Evolutionary conservation across 2,888 invertebrate species (phyloP), one percentile per base, ranked within the genome.

Genomic region (Cryptus armator): DNA sequence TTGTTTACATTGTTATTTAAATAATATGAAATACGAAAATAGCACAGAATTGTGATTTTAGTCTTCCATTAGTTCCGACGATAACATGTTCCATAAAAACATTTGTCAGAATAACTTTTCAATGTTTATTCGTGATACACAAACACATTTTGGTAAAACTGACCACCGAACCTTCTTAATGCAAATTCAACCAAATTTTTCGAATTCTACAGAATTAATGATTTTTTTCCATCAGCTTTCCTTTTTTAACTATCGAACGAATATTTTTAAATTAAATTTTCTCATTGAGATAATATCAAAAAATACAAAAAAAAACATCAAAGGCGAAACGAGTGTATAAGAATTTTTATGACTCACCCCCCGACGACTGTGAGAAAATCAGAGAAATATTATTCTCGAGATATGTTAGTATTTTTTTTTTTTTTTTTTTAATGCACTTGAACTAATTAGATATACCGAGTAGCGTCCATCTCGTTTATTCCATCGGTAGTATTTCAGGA

Each of bases 401-500:
- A 70, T 37, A 85, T 75, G 51, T 84, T 77, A 37, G 6, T 53
- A 19, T 9, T 56, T 56, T 56, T 53, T 51, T 51, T 19, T 48
- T 12, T 48, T 48, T 53, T 16, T 24, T 56, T 56, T 56, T 56
- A 16, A 24, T 24, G 77, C 72, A 81, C 79, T 82, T 82, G 82
- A 78, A 82, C 81, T 78, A 85, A 85, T 85, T 85, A 85, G 85
- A 56, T 66, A 48, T 43, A 53, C 14, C 59, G 62, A 29, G 32
- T 32, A 51, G 43, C 48, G 37, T 71, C 56, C 64, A 24, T 66
- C 59, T 78, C 67, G 37, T 51, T 37, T 56, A 16, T 43, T 59
- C 86, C 85, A 84, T 87, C 84, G 88, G 86, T 56, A 88, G 88
- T 89, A 88, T 87, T 88, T 87, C 80, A 83, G 82, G 86, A 88